phyloP scores from a whole-genome alignment of 2,113 vertebrate species.

The Clinocottus analis region DNA sequence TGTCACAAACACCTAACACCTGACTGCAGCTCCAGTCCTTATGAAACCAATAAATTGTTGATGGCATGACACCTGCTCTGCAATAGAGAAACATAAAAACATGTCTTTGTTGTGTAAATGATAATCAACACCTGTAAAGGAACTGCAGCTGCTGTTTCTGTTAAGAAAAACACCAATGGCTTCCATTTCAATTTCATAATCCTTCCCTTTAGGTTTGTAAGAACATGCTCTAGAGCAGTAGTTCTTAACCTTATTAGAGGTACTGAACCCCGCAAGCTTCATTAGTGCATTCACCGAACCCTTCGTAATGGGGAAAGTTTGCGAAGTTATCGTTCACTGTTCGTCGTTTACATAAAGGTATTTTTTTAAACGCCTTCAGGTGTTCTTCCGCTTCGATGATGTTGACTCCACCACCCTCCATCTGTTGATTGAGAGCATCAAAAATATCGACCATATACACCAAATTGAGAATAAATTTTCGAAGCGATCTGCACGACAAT shows the following conservation, averaged over 20 bases:
- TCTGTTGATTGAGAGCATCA: neutral
- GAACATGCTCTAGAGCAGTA: neutral
- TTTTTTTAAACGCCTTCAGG: too few species aligned
- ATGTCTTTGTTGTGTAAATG: neutral
- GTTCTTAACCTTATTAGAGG: too few species aligned
- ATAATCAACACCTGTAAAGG: neutral
- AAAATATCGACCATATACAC: too few species aligned
- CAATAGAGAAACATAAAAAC: constrained; percentile 36
- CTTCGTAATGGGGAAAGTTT: too few species aligned
- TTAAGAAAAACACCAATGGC: neutral
- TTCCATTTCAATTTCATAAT: neutral
- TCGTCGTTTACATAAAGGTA: too few species aligned
- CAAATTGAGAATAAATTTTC: too few species aligned
- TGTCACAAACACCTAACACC: constrained; percentile 63
- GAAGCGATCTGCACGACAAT: too few species aligned
- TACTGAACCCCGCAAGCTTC: too few species aligned
- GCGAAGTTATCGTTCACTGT: too few species aligned
- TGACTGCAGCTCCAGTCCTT: constrained; percentile 47
- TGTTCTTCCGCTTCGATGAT: too few species aligned
- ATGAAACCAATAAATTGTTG: constrained; percentile 75
- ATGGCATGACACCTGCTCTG: constrained; percentile 44
- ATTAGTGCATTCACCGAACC: too few species aligned
- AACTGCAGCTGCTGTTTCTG: constrained; percentile 4
- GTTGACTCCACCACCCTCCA: too few species aligned
- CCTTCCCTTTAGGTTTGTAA: neutral